phyloP scores from a whole-genome alignment of 2,888 invertebrate species.

The Chymomyza caudatula region DNA sequence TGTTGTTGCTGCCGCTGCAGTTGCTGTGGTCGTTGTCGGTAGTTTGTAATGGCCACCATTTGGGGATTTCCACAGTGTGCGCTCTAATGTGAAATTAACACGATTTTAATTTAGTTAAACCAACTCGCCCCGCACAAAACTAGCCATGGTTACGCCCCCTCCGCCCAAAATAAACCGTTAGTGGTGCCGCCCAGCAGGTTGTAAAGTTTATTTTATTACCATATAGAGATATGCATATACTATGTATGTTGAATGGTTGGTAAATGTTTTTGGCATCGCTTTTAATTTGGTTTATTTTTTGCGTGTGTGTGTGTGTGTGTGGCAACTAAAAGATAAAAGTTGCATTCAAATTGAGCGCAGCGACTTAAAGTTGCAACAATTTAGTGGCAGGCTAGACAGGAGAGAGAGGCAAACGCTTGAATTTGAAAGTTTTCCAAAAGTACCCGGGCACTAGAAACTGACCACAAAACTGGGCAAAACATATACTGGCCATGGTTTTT shows the following conservation, averaged over 20 bases:
- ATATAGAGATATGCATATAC: constrained; percentile 11
- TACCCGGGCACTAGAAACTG: neutral
- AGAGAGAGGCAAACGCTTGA: neutral
- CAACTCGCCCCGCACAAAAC: constrained; percentile 57
- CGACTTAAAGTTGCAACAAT: neutral
- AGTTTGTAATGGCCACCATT: constrained; percentile 47
- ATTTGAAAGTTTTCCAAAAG: neutral
- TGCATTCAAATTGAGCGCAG: neutral
- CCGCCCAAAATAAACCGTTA: neutral
- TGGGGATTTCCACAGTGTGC: constrained; percentile 59
- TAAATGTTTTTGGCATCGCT: constrained; percentile 58
- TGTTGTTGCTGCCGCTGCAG: constrained; percentile 44
- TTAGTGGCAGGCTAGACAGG: neutral
- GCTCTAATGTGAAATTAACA: constrained; percentile 74
- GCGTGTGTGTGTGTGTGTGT: neutral
- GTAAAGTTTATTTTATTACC: constrained; percentile 65
- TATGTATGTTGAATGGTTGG: constrained; percentile 37
- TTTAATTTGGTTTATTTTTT: constrained; percentile 61
- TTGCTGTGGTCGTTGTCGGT: constrained; percentile 13
- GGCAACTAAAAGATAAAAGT: neutral
- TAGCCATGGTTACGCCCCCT: neutral
- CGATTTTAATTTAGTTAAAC: constrained; percentile 73
- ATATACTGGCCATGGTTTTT: neutral
- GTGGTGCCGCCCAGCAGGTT: constrained; percentile 12
- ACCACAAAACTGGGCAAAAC: neutral